These are phyloP conservation scores for Rhodinocichla rosea DNA, from an alignment of 2,113 vertebrate genomes.

Conservation along the genomic window DNA sequence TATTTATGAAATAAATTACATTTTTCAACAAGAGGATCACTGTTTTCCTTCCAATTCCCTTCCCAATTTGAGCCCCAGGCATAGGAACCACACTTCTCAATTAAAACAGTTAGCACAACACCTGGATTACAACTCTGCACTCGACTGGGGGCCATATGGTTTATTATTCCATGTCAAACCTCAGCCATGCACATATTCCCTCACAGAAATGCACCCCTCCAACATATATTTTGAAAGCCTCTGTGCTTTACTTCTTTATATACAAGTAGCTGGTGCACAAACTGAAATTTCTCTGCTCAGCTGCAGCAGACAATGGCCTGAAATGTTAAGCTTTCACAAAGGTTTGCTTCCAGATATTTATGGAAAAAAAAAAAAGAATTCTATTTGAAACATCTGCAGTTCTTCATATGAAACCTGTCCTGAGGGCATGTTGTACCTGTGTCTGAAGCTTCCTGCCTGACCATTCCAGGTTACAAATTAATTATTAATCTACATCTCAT, in stretches of 20 bases:
- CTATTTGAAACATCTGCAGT: neutral
- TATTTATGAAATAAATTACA: constrained; percentile 36
- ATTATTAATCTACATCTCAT: neutral
- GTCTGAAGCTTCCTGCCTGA: neutral
- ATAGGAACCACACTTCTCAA: neutral
- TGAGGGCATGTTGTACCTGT: neutral
- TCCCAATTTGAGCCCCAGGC: constrained; percentile 7
- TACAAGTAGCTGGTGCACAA: neutral
- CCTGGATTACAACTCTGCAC: constrained; percentile 56
- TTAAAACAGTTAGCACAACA: constrained; percentile 63
- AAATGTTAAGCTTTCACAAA: neutral
- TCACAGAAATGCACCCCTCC: neutral
- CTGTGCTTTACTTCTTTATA: neutral
- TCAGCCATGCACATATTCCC: neutral
- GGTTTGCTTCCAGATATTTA: neutral
- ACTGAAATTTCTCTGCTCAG: neutral
- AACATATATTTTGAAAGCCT: neutral
- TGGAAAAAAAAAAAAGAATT: neutral
- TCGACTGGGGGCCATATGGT: constrained; percentile 18
- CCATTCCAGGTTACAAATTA: neutral
- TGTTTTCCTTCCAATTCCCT: constrained; percentile 36
- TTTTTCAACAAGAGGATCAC: constrained; percentile 50
- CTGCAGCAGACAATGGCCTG: neutral
- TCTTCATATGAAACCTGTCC: neutral
- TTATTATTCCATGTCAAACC: neutral